A percentile compares a stretch with the other conserved stretches of the same genome.
phyloP scores from a whole-genome alignment of 2,113 vertebrate genomes.

The Chloropsis hardwickii region DNA sequence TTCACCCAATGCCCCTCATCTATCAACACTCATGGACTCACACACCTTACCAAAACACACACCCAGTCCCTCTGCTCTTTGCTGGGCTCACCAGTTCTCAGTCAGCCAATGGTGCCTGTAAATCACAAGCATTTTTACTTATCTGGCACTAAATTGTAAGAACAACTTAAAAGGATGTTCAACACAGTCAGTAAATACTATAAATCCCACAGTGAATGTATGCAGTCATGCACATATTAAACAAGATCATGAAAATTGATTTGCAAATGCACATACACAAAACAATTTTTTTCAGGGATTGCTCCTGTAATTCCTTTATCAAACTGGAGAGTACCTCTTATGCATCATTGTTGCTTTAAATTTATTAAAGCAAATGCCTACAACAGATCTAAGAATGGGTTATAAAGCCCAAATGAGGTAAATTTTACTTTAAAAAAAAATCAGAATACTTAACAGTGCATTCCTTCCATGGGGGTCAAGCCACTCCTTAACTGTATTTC shows the following conservation, averaged over 20 bases:
- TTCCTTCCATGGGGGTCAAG: not conserved
- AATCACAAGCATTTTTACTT: not conserved
- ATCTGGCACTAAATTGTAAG: not conserved
- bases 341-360: not conserved
- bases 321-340: not conserved
- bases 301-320: not conserved
- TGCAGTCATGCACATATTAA: not conserved
- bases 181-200: not conserved
- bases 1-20: not conserved
- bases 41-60: not conserved
- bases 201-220: not conserved
- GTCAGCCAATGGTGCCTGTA: not conserved
- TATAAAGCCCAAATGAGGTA: not conserved
- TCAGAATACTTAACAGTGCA: not conserved
- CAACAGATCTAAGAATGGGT: not conserved
- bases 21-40: rapidly evolving
- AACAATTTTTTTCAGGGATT: not conserved
- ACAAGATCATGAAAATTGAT: not conserved
- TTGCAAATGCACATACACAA: not conserved
- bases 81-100: not conserved
- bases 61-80: not conserved
- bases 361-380: not conserved
- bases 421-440: not conserved
- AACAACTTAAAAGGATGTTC: not conserved
- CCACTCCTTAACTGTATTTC: not conserved